Base-by-base conservation (phyloP, 2,797 vertebrate genomes). In the Xenentodon cancila region DNA sequence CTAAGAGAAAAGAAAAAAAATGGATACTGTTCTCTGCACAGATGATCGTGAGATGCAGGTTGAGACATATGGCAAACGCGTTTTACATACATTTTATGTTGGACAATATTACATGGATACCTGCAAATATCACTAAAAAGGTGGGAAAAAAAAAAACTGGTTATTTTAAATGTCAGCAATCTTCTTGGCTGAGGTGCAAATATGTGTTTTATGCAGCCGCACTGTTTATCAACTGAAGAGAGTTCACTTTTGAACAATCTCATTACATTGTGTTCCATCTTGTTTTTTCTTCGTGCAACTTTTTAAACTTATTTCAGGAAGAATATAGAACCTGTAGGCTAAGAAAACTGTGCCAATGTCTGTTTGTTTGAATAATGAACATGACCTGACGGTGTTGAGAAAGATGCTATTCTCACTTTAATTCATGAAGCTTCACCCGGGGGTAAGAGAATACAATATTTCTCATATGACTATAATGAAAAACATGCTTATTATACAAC, bases 311-410 rank as follows among this genome's bases (percentile, higher is more conserved):
- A 76, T 82, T 78, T 72, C 72, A 71, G 57, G 48, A 72, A 75
- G 64, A 76, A 40, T 84, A 63, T 75, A 73, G 70, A 85, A 73
- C 68, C 56, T 73, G 49, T 63, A 67, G 64, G 64, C 64, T 53
- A 67, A 45, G 72, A 62, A 84, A 88, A 84, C 75, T 83, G 83
- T 85, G 85, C 81, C 81, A 85, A 59, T 51, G 53, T 71, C 66
- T 85, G 75, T 89, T 84, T 75, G 64, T 81, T 75, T 86, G 80
- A 89, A 87, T 84, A 88, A 90, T 87, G 77, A 85, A 78, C 64
- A 71, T 87, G 87, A 87, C 88, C 88, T 84, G 75, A 76, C 84
- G 81, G 57, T 71, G 77, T 80, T 81, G 77, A 71, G 74, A 81
- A 74, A 76, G 67, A 80, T 46, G 56, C 69, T 76, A 64, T 53